phyloP scores from a whole-genome alignment of 1,140 invertebrate genomes.

The Drosophila orosa region DNA sequence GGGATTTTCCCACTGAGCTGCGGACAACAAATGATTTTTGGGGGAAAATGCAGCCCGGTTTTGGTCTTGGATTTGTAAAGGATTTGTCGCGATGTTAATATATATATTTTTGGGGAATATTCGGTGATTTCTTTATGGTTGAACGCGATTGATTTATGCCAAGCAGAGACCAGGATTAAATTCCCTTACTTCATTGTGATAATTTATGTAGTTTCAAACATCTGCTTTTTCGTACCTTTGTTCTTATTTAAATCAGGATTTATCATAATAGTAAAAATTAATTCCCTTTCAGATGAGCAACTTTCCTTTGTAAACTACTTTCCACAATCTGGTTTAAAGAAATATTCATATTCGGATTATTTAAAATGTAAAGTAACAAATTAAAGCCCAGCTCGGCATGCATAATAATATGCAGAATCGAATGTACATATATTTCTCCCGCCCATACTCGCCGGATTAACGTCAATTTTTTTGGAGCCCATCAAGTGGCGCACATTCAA shows the following conservation, averaged over 20 bases:
- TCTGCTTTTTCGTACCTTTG: neutral
- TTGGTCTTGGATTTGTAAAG: conserved; percentile 15
- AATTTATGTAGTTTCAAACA: neutral
- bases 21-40: conserved; percentile 29
- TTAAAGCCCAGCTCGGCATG: neutral
- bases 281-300: neutral
- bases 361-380: conserved; percentile 1
- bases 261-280: neutral
- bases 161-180: neutral
- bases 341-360: neutral
- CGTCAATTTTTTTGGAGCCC: conserved; percentile 8
- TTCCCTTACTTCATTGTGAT: neutral
- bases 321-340: too few relatives aligned
- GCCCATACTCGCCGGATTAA: neutral
- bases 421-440: conserved; percentile 5
- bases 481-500: conserved; percentile 9
- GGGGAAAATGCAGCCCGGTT: neutral
- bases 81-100: conserved; percentile 23
- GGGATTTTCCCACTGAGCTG: conserved; percentile 4
- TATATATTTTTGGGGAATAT: conserved; percentile 1
- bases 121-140: neutral
- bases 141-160: conserved; percentile 5
- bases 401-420: conserved; percentile 2
- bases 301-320: neutral
- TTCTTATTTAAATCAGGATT: neutral